Evolutionary conservation across 2,797 vertebrate genomes (phyloP).

Genomic region (Pseudochirops cupreus): DNA sequence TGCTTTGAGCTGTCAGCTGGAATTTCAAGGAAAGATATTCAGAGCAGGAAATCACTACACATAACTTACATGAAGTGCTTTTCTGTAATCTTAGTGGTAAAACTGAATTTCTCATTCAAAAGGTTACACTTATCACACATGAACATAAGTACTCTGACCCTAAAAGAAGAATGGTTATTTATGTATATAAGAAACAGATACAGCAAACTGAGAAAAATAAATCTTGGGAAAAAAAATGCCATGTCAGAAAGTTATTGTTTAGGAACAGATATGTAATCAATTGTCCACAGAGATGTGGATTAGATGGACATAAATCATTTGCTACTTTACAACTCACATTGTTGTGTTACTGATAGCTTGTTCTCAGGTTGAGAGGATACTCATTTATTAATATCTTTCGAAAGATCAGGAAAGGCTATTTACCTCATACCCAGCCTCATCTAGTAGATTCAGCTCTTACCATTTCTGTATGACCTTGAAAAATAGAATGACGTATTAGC

Average conservation of each 20-base stretch:
- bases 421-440: conserved; percentile 54
- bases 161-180: background rate
- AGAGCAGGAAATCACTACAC: background rate
- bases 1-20: too few species aligned
- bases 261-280: conserved; percentile 33
- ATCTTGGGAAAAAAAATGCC: background rate
- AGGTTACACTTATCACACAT: background rate
- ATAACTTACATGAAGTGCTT: background rate
- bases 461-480: conserved; percentile 72
- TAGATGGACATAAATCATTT: conserved; percentile 44
- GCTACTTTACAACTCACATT: conserved; percentile 27
- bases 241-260: conserved; percentile 5
- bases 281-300: background rate
- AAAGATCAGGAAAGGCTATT: conserved; percentile 60
- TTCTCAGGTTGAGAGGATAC: conserved; percentile 40
- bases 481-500: conserved; percentile 64
- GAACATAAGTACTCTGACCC: background rate
- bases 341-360: conserved; percentile 64
- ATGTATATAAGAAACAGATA: background rate
- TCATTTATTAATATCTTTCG: conserved; percentile 67
- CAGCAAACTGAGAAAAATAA: background rate
- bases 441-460: conserved; percentile 27
- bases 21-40: background rate
- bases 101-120: background rate
- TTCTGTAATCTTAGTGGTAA: background rate